Base-by-base conservation (phyloP, 2,888 invertebrate species). In the Uloborus plumipes region DNA sequence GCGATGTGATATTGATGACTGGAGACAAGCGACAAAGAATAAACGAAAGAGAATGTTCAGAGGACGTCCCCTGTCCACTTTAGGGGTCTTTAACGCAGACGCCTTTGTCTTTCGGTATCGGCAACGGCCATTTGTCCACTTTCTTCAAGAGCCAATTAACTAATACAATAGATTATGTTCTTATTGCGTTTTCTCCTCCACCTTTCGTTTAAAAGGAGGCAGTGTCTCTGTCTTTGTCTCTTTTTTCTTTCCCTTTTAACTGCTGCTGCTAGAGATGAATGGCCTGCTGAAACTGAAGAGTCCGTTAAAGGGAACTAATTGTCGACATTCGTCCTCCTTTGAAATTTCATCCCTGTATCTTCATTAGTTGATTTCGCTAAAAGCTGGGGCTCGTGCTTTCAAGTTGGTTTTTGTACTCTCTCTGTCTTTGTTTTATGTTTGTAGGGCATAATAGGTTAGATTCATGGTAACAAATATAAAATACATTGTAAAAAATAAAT, bases 151-250 rank as follows among this genome's bases (percentile, higher is more conserved):
- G 74, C 74, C 80, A 81, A 81, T 81, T 81, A 81, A 75, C 80
- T 81, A 81, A 81, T 74, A 81, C 80, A 81, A 81, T 81, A 81
- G 80, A 81, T 74, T 81, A 61, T 69, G 73, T 59, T 64, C 74
- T 67, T 65, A 71, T 78, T 78, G 64, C 76, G 67, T 61, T 76
- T 62, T 70, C 59, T 61, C 20, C 51, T n/a, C 55, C 53, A 20
- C 62, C 62, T 66, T 77, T 53, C 55, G 67, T 69, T 77, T 79
- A 70, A 64, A 64, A 55, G 76, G 50, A 53, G 18, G 13, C 39
- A 16, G 47, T 61, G 61, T 70, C 50, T 47, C 22, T 55, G 31
- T 58, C 26, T 39, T 58, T 58, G 16, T 70, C 70, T 22, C n/a
- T n/a, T n/a, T 39, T 39, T 53, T 49, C 15, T 49, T 66, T 66